phyloP scores from a whole-genome alignment of 2,113 vertebrate genomes.

The Embiotoca jacksoni region DNA sequence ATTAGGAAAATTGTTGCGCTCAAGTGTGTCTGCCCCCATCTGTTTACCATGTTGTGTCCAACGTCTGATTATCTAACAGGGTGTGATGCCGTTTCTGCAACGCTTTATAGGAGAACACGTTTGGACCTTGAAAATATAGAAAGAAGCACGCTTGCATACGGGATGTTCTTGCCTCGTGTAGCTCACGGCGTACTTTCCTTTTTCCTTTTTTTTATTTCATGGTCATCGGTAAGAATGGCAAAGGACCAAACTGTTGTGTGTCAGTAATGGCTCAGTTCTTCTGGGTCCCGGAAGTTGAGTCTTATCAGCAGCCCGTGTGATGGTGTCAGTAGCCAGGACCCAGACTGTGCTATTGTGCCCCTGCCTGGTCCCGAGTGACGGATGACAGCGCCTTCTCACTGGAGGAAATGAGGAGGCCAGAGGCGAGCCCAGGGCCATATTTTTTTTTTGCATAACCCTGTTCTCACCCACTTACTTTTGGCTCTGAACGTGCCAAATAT shows the following conservation, averaged over 20 bases:
- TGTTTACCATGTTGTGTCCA: slow-evolving; percentile 3
- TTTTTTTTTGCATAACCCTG: slow-evolving; percentile 48
- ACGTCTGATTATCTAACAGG: neutral
- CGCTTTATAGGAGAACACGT: neutral
- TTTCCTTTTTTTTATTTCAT: slow-evolving; percentile 51
- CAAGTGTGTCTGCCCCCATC: slow-evolving; percentile 9
- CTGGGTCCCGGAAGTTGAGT: slow-evolving; percentile 82
- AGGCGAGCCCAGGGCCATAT: slow-evolving; percentile 67
- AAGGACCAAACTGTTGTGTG: slow-evolving; percentile 71
- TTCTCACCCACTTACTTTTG: slow-evolving; percentile 53
- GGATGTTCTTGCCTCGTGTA: slow-evolving; percentile 6
- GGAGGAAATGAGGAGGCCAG: slow-evolving; percentile 83
- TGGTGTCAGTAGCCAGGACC: slow-evolving; percentile 80
- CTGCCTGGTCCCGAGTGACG: slow-evolving; percentile 83
- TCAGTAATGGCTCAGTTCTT: slow-evolving; percentile 69
- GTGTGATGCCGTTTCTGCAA: neutral
- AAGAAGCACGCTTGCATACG: neutral
- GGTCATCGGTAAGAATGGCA: slow-evolving; percentile 63
- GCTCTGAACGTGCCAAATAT: slow-evolving; percentile 29
- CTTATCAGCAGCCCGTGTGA: slow-evolving; percentile 85
- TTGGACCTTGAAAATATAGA: slow-evolving; percentile 29
- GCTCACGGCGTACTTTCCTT: slow-evolving; percentile 44
- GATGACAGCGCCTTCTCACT: slow-evolving; percentile 81
- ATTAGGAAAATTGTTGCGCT: slow-evolving; percentile 42
- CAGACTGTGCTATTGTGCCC: slow-evolving; percentile 82